phyloP scores from a whole-genome alignment of 2,888 invertebrate species.

The Scaptomyza tumidula region DNA sequence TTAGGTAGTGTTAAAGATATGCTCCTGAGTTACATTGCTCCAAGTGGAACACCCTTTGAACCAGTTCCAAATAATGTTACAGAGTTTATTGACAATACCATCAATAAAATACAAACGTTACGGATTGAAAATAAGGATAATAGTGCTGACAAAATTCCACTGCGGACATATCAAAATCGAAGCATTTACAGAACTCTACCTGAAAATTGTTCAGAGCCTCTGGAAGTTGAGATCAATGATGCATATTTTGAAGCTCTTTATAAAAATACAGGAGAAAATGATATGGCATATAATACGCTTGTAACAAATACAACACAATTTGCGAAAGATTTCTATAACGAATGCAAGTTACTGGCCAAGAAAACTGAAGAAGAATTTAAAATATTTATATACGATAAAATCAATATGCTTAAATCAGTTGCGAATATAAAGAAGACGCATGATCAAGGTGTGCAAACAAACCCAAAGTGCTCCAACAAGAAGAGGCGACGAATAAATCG shows the following conservation, averaged over 20 bases:
- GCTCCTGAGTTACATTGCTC: constrained; percentile 58
- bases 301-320: constrained; percentile 59
- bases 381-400: constrained; percentile 58
- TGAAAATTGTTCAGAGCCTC: constrained; percentile 67
- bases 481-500: constrained; percentile 61
- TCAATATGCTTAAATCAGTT: constrained; percentile 54
- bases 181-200: constrained; percentile 1
- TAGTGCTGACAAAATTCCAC: background rate
- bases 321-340: constrained; percentile 65
- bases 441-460: constrained; percentile 55
- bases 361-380: constrained; percentile 56
- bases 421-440: constrained; percentile 16
- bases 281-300: constrained; percentile 3
- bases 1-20: constrained; percentile 36
- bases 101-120: constrained; percentile 45
- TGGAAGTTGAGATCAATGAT: constrained; percentile 64
- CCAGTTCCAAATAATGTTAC: constrained; percentile 34
- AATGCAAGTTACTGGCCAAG: constrained; percentile 53
- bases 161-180: background rate
- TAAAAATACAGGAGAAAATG: constrained; percentile 26
- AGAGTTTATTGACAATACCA: constrained; percentile 60
- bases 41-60: constrained; percentile 18
- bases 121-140: constrained; percentile 25
- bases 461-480: constrained; percentile 36
- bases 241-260: constrained; percentile 59